Percentiles rank a stretch among this genome's conserved stretches.
Evolutionary conservation across 2,888 invertebrate species (phyloP).

Genomic region (Andrena camellia): DNA sequence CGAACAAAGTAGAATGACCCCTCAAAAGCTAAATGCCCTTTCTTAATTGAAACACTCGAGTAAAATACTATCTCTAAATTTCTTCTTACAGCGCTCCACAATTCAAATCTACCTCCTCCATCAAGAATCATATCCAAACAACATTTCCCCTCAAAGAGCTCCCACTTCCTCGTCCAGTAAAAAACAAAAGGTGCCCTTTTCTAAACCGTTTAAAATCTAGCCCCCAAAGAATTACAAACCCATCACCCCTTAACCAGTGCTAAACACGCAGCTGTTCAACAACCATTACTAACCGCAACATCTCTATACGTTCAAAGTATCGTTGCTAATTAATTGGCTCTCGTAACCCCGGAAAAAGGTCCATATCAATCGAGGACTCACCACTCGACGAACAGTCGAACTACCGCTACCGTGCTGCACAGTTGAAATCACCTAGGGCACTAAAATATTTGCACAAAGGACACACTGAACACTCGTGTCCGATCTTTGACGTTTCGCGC

Average conservation of each 20-base stretch:
- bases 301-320: background rate
- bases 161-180: too few relatives aligned
- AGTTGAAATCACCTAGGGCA: background rate
- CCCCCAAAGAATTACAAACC: background rate
- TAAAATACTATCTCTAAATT: too few relatives aligned
- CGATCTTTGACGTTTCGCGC: too few relatives aligned
- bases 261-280: background rate
- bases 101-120: too few relatives aligned
- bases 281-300: background rate
- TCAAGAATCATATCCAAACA: too few relatives aligned
- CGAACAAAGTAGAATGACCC: too few relatives aligned
- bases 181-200: too few relatives aligned
- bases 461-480: background rate
- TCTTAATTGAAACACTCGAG: too few relatives aligned
- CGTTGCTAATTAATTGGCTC: conserved; percentile 2
- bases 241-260: background rate
- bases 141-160: too few relatives aligned
- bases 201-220: background rate
- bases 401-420: background rate
- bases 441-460: conserved; percentile 2
- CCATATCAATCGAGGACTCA: background rate
- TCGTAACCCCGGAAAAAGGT: background rate
- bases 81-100: too few relatives aligned
- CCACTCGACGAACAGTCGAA: conserved; percentile 16
- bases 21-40: too few relatives aligned